Evolutionary conservation across 2,797 vertebrate genomes (phyloP).

Genomic region (Leptodactylus fallax): DNA sequence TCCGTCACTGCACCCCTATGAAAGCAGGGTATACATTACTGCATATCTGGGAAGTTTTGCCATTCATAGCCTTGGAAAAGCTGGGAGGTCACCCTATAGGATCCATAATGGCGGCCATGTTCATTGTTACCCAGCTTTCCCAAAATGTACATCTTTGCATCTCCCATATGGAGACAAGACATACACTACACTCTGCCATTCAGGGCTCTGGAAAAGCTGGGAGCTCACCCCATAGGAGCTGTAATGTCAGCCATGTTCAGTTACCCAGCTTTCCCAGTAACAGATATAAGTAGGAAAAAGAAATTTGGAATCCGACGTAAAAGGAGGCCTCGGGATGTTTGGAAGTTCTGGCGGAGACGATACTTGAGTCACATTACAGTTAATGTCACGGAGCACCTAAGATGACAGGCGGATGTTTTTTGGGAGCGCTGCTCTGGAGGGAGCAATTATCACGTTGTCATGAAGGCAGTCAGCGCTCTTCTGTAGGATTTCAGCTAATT

Average conservation of each 20-base stretch:
- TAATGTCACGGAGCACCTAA: slow-evolving; percentile 35
- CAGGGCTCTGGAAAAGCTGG: too few relatives aligned
- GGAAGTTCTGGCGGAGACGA: background rate
- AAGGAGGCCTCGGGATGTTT: background rate
- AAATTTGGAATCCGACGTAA: background rate
- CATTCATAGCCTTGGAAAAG: background rate
- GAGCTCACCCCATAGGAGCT: too few relatives aligned
- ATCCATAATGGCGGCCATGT: background rate
- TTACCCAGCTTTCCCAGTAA: too few relatives aligned
- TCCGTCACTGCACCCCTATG: background rate
- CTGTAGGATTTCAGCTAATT: slow-evolving; percentile 54
- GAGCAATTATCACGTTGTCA: slow-evolving; percentile 30
- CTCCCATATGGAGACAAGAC: too few relatives aligned
- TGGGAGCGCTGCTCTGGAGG: slow-evolving; percentile 8
- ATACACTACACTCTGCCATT: too few relatives aligned
- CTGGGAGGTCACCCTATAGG: background rate
- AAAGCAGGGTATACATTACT: too few relatives aligned
- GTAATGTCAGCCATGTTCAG: too few relatives aligned
- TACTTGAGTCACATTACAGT: slow-evolving; percentile 12
- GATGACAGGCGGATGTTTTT: slow-evolving; percentile 54
- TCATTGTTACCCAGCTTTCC: background rate
- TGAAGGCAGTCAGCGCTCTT: slow-evolving; percentile 38
- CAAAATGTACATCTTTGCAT: background rate
- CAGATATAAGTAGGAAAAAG: too few relatives aligned
- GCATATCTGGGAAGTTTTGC: too few relatives aligned